Base-by-base conservation (phyloP, 2,113 vertebrate genomes). In the Passer montanus region DNA sequence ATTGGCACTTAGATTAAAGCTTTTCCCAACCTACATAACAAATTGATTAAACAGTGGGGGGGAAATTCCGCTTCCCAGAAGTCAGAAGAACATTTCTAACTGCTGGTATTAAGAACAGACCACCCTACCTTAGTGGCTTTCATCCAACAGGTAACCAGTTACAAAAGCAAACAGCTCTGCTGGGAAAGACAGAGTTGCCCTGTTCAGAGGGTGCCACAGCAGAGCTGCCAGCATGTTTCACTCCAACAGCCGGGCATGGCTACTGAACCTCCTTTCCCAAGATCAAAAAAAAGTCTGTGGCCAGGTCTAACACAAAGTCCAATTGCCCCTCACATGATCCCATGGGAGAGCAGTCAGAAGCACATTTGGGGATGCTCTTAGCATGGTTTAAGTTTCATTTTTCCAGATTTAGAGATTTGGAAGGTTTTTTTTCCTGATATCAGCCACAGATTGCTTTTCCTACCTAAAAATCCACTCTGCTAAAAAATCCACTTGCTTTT, bases 31-130 rank as follows among this genome's bases (percentile, higher is more conserved):
- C 6, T 18, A 27, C 11, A 18, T 14, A 77, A n/a, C 10, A 46
- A 84, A 50, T 0, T n/a, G 13, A 55, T 59, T 43, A 47, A 49
- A 64, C 3, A 26, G 12, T 1, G 1, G 11, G 7, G 7, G 4
- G 56, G 24, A 20, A 73, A 64, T 56, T 69, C 55, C 69, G 9
- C 46, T 74, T 95, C 60, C 16, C 41, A 47, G 21, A 64, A 52
- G 9, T 10, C 7, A 1, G 18, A 55, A 0, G 2, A 91, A 7
- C 20, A 49, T 41, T 56, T 64, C 15, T 77, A 52, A 43, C 44
- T 69, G 44, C 41, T 91, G 53, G 2, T 63, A 15, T 53, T 63
- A 59, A 76, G 64, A 39, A 37, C 2, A 14, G 13, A 39, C 4
- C 21, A 33, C 7, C 21, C 11, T 18, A 14, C 15, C 33, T 73